phyloP scores from a whole-genome alignment of 2,888 invertebrate genomes.

The Glyphotaelius pellucidus region DNA sequence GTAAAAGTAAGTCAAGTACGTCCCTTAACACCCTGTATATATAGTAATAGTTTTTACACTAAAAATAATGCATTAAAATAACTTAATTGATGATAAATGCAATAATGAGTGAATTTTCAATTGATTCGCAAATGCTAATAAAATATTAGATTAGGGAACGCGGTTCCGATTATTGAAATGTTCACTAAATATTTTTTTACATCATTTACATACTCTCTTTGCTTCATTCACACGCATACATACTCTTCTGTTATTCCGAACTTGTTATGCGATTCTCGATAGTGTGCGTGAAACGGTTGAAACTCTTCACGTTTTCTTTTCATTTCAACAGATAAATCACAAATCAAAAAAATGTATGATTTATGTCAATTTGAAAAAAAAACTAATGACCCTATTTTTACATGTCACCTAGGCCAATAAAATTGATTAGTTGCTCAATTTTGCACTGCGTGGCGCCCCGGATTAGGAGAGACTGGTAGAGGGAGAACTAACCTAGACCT shows the following conservation, averaged over 20 bases:
- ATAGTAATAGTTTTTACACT: background rate
- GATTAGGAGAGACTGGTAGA: too few relatives aligned
- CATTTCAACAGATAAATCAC: too few relatives aligned
- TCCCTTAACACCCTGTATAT: too few relatives aligned
- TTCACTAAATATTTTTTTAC: background rate
- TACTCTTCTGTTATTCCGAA: background rate
- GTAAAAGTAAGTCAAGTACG: too few relatives aligned
- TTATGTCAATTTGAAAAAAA: too few relatives aligned
- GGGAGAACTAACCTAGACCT: too few relatives aligned
- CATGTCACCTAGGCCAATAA: too few relatives aligned
- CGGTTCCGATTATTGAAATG: background rate
- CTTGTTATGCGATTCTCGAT: background rate
- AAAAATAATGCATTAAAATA: background rate
- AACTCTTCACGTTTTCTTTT: background rate
- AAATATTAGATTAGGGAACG: background rate
- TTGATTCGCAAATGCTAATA: background rate
- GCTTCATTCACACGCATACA: background rate
- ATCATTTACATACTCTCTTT: background rate
- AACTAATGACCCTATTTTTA: too few relatives aligned
- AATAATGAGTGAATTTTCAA: background rate
- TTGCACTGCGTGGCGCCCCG: too few relatives aligned
- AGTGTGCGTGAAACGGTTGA: background rate
- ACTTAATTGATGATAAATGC: background rate
- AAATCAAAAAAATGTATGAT: too few relatives aligned
- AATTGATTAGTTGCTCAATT: too few relatives aligned